A percentile compares a stretch with the other conserved stretches of the same genome.
Conservation (phyloP, 2,797 vertebrate genomes). For the Rhinogobio ventralis region DNA sequence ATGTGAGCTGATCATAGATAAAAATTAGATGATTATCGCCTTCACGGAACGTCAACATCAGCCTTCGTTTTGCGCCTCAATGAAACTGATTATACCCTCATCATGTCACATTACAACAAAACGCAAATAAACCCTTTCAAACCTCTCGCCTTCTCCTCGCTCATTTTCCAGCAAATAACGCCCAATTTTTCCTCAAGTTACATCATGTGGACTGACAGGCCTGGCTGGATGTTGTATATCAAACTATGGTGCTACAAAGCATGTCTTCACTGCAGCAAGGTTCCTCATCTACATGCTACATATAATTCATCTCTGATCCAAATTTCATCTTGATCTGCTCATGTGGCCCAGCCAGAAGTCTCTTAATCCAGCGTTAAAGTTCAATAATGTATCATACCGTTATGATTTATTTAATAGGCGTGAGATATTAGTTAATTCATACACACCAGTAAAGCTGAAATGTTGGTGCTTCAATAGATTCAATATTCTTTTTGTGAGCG, state of each 20-base stretch:
- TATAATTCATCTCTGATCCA: slow-evolving; percentile 8
- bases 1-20: slow-evolving; percentile 48
- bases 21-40: slow-evolving; percentile 64
- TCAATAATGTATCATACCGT: slow-evolving; percentile 25
- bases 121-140: slow-evolving; percentile 65
- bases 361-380: not conserved
- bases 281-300: slow-evolving; percentile 38
- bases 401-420: slow-evolving; percentile 34
- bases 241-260: not conserved
- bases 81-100: slow-evolving; percentile 70
- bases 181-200: slow-evolving; percentile 73
- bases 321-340: slow-evolving; percentile 24
- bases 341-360: not conserved
- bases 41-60: slow-evolving; percentile 61
- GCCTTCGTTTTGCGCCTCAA: slow-evolving; percentile 57
- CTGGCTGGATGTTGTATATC: slow-evolving; percentile 56
- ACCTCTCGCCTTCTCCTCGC: slow-evolving; percentile 65
- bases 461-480: slow-evolving; percentile 24
- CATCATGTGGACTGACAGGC: slow-evolving; percentile 70
- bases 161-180: slow-evolving; percentile 65
- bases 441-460: slow-evolving; percentile 28
- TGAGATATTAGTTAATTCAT: slow-evolving; percentile 27
- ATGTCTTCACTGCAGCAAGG: not conserved
- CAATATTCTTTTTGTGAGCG: slow-evolving; percentile 17
- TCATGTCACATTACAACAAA: slow-evolving; percentile 73